A percentile compares a stretch with the other conserved stretches of the same genome.
phyloP scores from a whole-genome alignment of 2,113 vertebrate species.

The Anarrhichthys ocellatus region DNA sequence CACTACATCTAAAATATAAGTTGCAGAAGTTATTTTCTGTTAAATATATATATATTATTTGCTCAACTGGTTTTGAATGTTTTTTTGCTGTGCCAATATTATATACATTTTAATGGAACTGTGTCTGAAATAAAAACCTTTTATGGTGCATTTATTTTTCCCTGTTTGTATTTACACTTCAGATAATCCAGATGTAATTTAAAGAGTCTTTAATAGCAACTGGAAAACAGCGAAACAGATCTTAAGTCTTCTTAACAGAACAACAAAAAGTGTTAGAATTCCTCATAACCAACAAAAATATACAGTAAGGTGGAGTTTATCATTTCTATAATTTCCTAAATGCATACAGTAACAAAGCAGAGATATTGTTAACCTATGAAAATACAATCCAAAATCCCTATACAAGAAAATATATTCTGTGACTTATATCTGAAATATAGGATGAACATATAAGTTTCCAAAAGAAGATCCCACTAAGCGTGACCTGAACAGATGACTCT shows the following conservation, averaged over 20 bases:
- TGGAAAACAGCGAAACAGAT: constrained; percentile 25
- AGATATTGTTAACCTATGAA: constrained; percentile 30
- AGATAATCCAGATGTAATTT: constrained; percentile 34
- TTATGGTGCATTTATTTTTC: not conserved
- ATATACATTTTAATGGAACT: constrained; percentile 19
- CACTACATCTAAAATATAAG: constrained; percentile 5
- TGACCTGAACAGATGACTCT: not conserved
- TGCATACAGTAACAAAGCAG: constrained; percentile 13
- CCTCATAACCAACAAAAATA: constrained; percentile 31
- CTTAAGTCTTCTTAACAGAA: constrained; percentile 6
- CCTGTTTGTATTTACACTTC: constrained; percentile 1
- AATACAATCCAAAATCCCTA: constrained; percentile 31
- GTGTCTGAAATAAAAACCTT: constrained; percentile 56
- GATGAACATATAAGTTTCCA: constrained; percentile 35
- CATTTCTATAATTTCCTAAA: constrained; percentile 2
- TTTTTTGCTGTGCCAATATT: constrained; percentile 62
- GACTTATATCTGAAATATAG: constrained; percentile 12
- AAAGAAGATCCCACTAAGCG: constrained; percentile 10
- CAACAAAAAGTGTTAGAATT: constrained; percentile 7
- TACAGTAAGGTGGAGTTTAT: not conserved
- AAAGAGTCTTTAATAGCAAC: constrained; percentile 67
- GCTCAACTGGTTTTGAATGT: constrained; percentile 31
- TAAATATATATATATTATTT: not conserved
- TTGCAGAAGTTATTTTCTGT: constrained; percentile 27
- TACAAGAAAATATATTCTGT: constrained; percentile 45